Percentiles rank a stretch among this genome's conserved stretches.
Evolutionary conservation across 2,888 invertebrate species (phyloP).

Genomic region (Nymphalis c-album): DNA sequence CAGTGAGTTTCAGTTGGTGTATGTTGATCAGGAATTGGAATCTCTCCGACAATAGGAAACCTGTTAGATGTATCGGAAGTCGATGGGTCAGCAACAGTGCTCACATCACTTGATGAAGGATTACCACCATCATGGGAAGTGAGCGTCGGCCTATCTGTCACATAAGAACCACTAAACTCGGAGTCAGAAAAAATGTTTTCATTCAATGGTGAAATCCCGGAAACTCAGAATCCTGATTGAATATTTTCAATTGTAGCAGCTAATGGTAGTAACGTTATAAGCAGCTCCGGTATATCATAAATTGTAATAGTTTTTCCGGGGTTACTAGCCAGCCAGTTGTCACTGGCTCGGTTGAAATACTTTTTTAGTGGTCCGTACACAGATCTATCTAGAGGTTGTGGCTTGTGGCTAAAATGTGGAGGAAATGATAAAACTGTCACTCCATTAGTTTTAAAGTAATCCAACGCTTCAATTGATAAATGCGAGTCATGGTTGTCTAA

Average conservation of each 20-base stretch:
- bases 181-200: slow-evolving; percentile 6
- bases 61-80: background rate
- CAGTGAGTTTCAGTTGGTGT: too few species aligned
- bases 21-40: too few species aligned
- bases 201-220: slow-evolving; percentile 34
- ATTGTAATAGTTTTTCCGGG: slow-evolving; percentile 38
- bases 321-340: slow-evolving; percentile 32
- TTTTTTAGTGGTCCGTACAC: too few species aligned
- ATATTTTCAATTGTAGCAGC: slow-evolving; percentile 31
- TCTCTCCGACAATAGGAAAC: too few species aligned
- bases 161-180: background rate
- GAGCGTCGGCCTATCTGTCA: slow-evolving; percentile 40
- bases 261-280: slow-evolving; percentile 31
- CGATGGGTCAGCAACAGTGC: background rate
- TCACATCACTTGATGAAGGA: background rate
- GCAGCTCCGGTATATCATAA: slow-evolving; percentile 8
- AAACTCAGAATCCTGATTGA: slow-evolving; percentile 33
- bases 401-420: too few species aligned
- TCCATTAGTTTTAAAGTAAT: slow-evolving; percentile 32
- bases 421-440: slow-evolving; percentile 33
- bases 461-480: slow-evolving; percentile 33
- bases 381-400: too few species aligned
- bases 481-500: slow-evolving; percentile 31
- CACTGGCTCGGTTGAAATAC: too few species aligned
- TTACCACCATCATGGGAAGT: background rate